Conservation (phyloP, 2,113 vertebrate species). For the Gymnobelideus leadbeateri region DNA sequence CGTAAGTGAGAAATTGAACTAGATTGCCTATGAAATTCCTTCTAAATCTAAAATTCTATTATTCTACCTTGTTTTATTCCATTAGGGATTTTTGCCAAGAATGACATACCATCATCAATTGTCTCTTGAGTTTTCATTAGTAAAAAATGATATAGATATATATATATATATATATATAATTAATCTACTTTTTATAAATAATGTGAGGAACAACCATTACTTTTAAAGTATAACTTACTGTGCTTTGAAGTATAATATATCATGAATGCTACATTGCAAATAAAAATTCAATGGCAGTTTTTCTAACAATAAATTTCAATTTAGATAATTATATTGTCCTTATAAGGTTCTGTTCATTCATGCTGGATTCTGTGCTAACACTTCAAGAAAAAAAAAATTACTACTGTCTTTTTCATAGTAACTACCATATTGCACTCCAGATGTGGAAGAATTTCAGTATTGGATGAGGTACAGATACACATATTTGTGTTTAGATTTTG, state of each 20-base stretch:
- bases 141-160: too few species aligned
- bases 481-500: slow-evolving; percentile 29
- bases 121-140: not conserved
- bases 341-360: slow-evolving; percentile 29
- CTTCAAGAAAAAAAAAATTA: slow-evolving; percentile 5
- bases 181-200: not conserved
- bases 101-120: not conserved
- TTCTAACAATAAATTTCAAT: slow-evolving; percentile 30
- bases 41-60: not conserved
- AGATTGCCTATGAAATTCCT: not conserved
- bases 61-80: not conserved
- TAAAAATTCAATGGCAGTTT: not conserved
- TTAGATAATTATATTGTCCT: slow-evolving; percentile 13
- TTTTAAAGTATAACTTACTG: not conserved
- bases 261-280: not conserved
- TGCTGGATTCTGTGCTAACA: not conserved
- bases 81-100: not conserved
- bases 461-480: not conserved
- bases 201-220: not conserved
- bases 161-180: not conserved
- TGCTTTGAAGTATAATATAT: not conserved
- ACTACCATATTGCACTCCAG: not conserved
- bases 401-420: slow-evolving; percentile 7
- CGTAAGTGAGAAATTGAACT: not conserved
- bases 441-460: slow-evolving; percentile 4